Evolutionary conservation across 92 coral and sea anemone species (phyloP).

Genomic region (Porites lobata): DNA sequence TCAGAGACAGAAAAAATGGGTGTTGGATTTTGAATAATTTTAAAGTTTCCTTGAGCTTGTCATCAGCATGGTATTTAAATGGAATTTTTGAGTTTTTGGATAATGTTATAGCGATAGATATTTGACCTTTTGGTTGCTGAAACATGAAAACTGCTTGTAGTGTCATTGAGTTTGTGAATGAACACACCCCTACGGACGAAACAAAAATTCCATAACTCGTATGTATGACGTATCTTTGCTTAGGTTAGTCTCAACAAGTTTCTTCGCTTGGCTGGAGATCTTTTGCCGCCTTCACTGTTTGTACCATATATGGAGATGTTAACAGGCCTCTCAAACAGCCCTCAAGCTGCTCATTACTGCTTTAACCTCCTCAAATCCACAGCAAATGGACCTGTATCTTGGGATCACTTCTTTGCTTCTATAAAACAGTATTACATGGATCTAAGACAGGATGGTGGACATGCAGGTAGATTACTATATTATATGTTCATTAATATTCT

Average conservation of each 20-base stretch:
- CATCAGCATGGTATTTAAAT: too few relatives aligned
- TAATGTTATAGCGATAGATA: too few relatives aligned
- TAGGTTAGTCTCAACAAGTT: conserved; percentile 92
- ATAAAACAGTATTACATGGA: conserved; percentile 95
- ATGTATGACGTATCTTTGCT: not conserved
- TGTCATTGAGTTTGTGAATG: too few relatives aligned
- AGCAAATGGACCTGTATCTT: conserved; percentile 86
- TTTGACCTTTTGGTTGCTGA: too few relatives aligned
- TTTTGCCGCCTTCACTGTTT: conserved; percentile 89
- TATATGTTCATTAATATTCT: too few relatives aligned
- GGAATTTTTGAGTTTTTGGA: too few relatives aligned
- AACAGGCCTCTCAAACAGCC: conserved; percentile 84
- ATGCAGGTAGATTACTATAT: conserved; percentile 54
- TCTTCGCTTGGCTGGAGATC: conserved; percentile 95
- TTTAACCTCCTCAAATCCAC: conserved; percentile 91
- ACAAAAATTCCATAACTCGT: not conserved
- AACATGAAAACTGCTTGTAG: too few relatives aligned
- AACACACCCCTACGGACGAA: not conserved
- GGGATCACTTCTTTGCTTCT: conserved; percentile 98
- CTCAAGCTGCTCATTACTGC: conserved; percentile 96
- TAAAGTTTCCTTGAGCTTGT: too few relatives aligned
- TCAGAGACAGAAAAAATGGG: too few relatives aligned
- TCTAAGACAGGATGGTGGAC: conserved; percentile 85
- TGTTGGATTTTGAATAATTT: too few relatives aligned
- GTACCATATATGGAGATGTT: conserved; percentile 97